Evolutionary conservation across 2,888 invertebrate species (phyloP).

Genomic region (Pterostichus madidus): DNA sequence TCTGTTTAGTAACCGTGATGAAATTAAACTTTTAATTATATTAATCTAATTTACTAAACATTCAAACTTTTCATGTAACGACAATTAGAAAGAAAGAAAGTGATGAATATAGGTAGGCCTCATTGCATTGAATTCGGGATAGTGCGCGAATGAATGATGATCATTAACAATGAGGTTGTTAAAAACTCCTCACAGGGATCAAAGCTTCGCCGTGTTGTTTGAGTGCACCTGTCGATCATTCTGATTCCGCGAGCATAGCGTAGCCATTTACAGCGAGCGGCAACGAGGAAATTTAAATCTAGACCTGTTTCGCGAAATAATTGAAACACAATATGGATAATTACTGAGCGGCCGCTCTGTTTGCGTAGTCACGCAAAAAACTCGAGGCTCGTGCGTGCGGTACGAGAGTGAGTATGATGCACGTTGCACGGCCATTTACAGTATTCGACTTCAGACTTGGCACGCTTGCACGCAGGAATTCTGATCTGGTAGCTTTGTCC

Average conservation of each 20-base stretch:
- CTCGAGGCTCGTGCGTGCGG: slow-evolving; percentile 38
- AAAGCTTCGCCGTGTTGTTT: slow-evolving; percentile 36
- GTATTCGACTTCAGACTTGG: neutral
- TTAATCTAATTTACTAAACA: no score
- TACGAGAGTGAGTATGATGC: slow-evolving; percentile 11
- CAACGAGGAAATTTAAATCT: slow-evolving; percentile 68
- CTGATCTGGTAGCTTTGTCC: neutral
- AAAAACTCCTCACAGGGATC: slow-evolving; percentile 47
- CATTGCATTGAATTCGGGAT: slow-evolving; percentile 4
- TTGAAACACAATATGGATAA: slow-evolving; percentile 66
- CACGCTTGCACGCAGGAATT: slow-evolving; percentile 67
- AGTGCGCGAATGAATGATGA: slow-evolving; percentile 58
- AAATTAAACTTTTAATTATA: no score
- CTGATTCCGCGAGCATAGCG: slow-evolving; percentile 65
- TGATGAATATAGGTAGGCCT: neutral
- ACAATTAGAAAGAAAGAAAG: no score
- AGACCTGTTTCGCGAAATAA: slow-evolving; percentile 66
- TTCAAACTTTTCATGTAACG: no score
- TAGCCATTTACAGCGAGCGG: slow-evolving; percentile 69
- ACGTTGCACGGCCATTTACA: slow-evolving; percentile 27
- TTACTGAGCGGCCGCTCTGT: slow-evolving; percentile 52
- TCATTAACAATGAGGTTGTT: slow-evolving; percentile 58
- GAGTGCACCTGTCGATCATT: slow-evolving; percentile 69
- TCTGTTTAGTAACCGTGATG: no score
- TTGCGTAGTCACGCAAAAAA: slow-evolving; percentile 44